Percentiles rank a stretch among this genome's conserved stretches.
phyloP scores from a whole-genome alignment of 1,140 invertebrate genomes.

The Drosophila nigrodunni region DNA sequence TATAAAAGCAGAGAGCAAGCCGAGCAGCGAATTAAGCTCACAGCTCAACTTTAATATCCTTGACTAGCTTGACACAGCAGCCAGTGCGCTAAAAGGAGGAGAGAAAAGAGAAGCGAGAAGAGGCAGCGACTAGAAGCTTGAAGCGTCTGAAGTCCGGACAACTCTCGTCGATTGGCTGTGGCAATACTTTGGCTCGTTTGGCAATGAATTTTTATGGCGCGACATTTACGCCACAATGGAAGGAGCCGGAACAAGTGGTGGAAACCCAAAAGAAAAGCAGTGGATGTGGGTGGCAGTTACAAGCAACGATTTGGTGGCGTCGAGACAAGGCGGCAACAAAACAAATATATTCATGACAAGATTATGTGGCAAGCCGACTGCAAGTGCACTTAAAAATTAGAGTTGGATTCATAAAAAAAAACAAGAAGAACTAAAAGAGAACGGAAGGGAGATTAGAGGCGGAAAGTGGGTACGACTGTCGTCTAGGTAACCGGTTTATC shows the following conservation, averaged over 20 bases:
- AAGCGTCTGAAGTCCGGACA: slow-evolving; percentile 40
- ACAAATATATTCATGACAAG: slow-evolving; percentile 80
- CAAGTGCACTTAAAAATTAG: slow-evolving; percentile 64
- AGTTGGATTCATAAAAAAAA: not conserved
- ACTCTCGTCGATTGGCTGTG: slow-evolving; percentile 66
- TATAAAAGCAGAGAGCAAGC: slow-evolving; percentile 6
- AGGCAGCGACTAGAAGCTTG: not conserved
- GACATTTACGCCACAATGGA: slow-evolving; percentile 60
- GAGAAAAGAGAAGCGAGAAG: not conserved
- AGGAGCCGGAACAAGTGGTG: not conserved
- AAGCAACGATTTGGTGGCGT: slow-evolving; percentile 4
- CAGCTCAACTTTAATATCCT: slow-evolving; percentile 56
- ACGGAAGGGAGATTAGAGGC: not conserved
- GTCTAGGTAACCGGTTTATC: slow-evolving; percentile 42
- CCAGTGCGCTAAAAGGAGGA: not conserved
- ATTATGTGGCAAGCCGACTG: slow-evolving; percentile 58
- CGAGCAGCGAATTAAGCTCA: slow-evolving; percentile 5
- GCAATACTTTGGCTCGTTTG: slow-evolving; percentile 72
- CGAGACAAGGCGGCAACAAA: slow-evolving; percentile 60
- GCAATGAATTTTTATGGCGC: slow-evolving; percentile 81
- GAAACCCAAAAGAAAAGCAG: not conserved
- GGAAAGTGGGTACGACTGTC: no score
- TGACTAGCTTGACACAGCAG: slow-evolving; percentile 32
- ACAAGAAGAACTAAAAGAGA: not conserved
- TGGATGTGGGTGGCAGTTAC: not conserved